phyloP scores from a whole-genome alignment of 2,888 invertebrate species.

The Pandemis corylana region DNA sequence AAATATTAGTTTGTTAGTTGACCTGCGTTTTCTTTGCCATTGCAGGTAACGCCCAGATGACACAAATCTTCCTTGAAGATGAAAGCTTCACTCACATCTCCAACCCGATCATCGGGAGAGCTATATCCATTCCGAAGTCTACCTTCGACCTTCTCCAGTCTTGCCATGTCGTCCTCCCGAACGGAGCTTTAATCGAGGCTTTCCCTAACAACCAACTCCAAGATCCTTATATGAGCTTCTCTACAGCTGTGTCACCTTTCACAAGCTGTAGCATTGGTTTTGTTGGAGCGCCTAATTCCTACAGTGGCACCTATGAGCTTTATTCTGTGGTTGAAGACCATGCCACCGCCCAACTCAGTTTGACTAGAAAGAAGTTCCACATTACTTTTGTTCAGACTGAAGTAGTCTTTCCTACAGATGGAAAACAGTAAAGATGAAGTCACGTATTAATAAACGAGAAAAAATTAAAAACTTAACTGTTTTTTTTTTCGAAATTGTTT shows the following conservation, averaged over 20 bases:
- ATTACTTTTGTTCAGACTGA: constrained; percentile 50
- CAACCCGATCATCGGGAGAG: constrained; percentile 49
- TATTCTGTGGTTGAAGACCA: constrained; percentile 52
- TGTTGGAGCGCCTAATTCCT: constrained; percentile 47
- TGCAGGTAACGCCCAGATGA: constrained; percentile 53
- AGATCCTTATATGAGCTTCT: constrained; percentile 45
- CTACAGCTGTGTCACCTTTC: constrained; percentile 49
- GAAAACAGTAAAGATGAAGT: no score
- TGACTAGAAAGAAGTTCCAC: constrained; percentile 58
- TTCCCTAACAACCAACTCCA: constrained; percentile 54
- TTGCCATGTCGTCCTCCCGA: constrained; percentile 59
- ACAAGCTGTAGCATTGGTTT: constrained; percentile 55
- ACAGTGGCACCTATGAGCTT: constrained; percentile 62
- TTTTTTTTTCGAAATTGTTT: no score
- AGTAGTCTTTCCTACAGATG: no score
- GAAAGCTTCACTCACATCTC: constrained; percentile 51
- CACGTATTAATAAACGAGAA: no score
- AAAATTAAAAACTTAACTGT: no score
- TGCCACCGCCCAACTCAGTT: constrained; percentile 46
- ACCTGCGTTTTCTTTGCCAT: constrained; percentile 7
- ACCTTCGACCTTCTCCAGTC: constrained; percentile 53
- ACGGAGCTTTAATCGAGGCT: constrained; percentile 54
- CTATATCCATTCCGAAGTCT: constrained; percentile 54
- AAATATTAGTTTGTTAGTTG: no score
- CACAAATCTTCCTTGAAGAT: constrained; percentile 51